phyloP scores from a whole-genome alignment of 2,113 vertebrate genomes.

The Colaptes auratus region DNA sequence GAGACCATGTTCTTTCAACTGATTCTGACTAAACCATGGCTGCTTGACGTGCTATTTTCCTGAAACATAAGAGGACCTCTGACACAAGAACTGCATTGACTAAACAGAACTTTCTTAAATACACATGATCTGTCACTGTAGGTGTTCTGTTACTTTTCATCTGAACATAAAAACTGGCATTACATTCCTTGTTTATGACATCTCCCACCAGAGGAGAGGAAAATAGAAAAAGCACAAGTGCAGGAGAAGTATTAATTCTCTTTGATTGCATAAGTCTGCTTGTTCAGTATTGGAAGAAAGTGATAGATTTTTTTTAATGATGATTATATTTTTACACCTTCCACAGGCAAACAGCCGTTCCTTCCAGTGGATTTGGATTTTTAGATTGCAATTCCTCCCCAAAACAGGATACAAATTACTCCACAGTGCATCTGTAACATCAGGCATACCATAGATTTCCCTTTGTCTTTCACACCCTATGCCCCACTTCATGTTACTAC shows the following conservation, averaged over 20 bases:
- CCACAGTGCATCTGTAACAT: neutral
- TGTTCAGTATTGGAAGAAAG: neutral
- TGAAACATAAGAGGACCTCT: neutral
- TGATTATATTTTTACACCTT: neutral
- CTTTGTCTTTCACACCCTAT: neutral
- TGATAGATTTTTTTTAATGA: neutral
- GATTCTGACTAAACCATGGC: neutral
- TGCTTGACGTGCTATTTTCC: neutral
- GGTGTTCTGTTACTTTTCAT: neutral
- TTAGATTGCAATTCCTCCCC: neutral
- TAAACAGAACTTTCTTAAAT: neutral
- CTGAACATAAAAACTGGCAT: neutral
- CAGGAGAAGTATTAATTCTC: neutral
- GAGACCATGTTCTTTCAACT: neutral
- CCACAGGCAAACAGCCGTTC: neutral
- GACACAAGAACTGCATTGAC: neutral
- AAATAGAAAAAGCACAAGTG: neutral
- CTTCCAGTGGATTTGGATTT: neutral
- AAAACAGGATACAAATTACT: fast-evolving
- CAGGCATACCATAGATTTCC: neutral
- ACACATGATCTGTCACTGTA: neutral
- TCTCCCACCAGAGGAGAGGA: neutral
- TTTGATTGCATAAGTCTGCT: neutral
- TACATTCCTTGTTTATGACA: neutral
- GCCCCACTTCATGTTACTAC: neutral